These are phyloP conservation scores for Taeniopygia guttata DNA, from an alignment of 2,797 vertebrate species.

Conservation along the genomic window DNA sequence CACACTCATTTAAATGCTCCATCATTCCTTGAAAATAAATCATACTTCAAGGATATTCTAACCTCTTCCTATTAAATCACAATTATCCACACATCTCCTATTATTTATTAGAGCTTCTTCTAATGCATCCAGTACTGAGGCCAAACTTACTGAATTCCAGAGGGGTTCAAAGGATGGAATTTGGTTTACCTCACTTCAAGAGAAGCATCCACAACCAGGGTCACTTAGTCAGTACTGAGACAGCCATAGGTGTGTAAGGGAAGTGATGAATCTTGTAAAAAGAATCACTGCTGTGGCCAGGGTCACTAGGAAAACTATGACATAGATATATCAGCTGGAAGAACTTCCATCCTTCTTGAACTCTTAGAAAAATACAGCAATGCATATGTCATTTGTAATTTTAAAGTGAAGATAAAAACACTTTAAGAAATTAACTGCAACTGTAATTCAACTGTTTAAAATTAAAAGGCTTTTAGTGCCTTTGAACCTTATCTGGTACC, in stretches of 20 bases:
- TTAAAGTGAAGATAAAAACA: background rate
- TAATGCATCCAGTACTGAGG: background rate
- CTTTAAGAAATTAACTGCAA: background rate
- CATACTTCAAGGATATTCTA: background rate
- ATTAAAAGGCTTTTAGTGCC: background rate
- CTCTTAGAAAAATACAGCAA: background rate
- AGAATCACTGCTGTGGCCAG: background rate
- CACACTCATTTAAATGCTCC: background rate
- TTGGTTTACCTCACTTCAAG: background rate
- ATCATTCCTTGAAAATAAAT: background rate
- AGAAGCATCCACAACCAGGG: background rate
- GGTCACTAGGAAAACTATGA: background rate
- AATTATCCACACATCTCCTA: background rate
- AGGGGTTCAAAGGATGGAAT: background rate
- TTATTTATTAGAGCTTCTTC: background rate
- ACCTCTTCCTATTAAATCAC: background rate
- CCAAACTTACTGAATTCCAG: background rate
- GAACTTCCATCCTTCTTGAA: background rate
- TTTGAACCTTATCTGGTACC: background rate
- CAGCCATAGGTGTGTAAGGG: fast-evolving
- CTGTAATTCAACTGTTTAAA: background rate
- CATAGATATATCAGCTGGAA: background rate
- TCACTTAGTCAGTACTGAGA: background rate
- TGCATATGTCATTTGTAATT: background rate
- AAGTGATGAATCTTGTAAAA: background rate